phyloP scores from a whole-genome alignment of 2,113 vertebrate species.

The Saccopteryx leptura region DNA sequence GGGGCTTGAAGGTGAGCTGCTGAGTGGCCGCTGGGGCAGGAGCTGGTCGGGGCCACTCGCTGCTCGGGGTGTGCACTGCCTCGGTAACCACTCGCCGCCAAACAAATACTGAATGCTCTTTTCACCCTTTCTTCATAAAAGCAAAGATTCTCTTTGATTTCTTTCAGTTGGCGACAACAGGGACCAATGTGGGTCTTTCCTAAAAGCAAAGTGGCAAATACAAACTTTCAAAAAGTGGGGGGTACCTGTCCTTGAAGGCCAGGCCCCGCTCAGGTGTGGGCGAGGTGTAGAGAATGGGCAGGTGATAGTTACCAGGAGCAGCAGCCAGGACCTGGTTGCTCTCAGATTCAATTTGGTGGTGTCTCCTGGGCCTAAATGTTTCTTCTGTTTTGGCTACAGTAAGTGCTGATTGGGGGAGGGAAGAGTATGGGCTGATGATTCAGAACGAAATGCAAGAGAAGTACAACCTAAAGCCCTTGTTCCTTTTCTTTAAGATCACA shows the following conservation, averaged over 20 bases:
- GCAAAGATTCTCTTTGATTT: not conserved
- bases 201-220: not conserved
- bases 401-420: not conserved
- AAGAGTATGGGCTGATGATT: not conserved
- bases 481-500: conserved; percentile 92
- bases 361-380: not conserved
- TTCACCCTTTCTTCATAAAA: not conserved
- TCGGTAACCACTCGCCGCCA: not conserved
- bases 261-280: not conserved
- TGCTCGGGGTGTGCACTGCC: not conserved
- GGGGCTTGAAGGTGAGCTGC: not conserved
- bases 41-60: not conserved
- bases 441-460: not conserved
- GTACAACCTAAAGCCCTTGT: conserved; percentile 2
- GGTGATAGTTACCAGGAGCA: not conserved
- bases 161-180: not conserved
- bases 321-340: not conserved
- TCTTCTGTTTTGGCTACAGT: not conserved
- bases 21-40: not conserved
- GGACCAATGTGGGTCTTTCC: not conserved
- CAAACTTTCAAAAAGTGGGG: not conserved
- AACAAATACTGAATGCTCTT: not conserved
- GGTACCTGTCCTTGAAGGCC: not conserved
- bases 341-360: not conserved
- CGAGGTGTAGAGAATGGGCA: not conserved